Evolutionary conservation across 1,140 invertebrate species (phyloP), one percentile per base, ranked within the genome.

Genomic region (Parapsyche elsis): DNA sequence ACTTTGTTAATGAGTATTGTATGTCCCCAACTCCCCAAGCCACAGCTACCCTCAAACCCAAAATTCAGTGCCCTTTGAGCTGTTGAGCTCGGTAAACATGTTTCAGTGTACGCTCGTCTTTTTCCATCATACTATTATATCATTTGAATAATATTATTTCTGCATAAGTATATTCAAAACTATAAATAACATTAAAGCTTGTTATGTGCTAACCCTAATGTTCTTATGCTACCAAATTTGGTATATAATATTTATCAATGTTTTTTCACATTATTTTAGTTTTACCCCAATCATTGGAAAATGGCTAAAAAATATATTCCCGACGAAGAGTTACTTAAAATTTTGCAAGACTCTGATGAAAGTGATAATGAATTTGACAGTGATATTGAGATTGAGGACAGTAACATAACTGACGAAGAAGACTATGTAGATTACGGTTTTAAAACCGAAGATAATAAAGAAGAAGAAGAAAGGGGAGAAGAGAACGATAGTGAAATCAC

Each of bases 341-440:
- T 57, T 57, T 57, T 57, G 53, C 53, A 57, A 57, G 53, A 10
- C 53, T 57, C 53, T 10, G 53, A 57, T 57, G 53, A 57, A 1
- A 57, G 2, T 57, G 7, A 38, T 38, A 38, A 38, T 38, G 30
- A 38, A 38, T 38, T 38, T 38, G 53, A 57, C 53, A 57, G 53
- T 21, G 53, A 57, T 57, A 57, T 57, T 57, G 53, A 57, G 53
- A 57, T 16, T 57, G 53, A 57, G 19, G 53, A 57, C 53, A 4
- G 53, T 57, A 57, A 57, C 53, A 57, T 57, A 57, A 16, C 53
- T 57, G 53, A 57, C 53, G 10, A 57, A 57, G 53, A 57, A 57
- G 53, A 57, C 53, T 57, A 10, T 10, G 53, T 57, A 57, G 53
- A 57, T 16, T 57, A 57, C 19, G 19, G 53, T 57, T 57, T 10